Percentiles rank a stretch among this genome's conserved stretches.
Conservation (phyloP, 2,888 invertebrate species). For the Agonopterix heracliana region DNA sequence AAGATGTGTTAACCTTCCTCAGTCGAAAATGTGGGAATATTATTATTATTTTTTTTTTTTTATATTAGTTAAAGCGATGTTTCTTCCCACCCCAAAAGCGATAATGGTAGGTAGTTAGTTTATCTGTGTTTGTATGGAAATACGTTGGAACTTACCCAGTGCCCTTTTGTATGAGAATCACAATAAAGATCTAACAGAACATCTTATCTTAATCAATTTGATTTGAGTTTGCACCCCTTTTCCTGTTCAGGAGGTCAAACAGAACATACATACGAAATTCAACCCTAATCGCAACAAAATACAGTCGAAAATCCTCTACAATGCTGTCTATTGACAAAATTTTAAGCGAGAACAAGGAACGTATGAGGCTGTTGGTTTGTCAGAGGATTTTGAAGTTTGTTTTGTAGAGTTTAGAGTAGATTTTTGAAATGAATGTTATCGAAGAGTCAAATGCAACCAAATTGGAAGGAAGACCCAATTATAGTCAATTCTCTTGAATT, state of each 20-base stretch:
- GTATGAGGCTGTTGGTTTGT: slow-evolving; percentile 6
- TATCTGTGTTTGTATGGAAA: no score
- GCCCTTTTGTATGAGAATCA: no score
- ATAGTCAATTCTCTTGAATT: slow-evolving; percentile 54
- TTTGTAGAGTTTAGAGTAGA: slow-evolving; percentile 5
- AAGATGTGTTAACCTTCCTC: no score
- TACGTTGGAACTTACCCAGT: no score
- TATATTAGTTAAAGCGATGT: no score
- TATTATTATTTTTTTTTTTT: no score
- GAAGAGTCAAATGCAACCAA: slow-evolving; percentile 34
- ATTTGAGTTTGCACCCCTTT: slow-evolving; percentile 38
- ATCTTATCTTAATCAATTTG: slow-evolving; percentile 39
- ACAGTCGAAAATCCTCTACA: not conserved
- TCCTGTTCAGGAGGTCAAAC: slow-evolving; percentile 42
- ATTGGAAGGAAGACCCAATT: slow-evolving; percentile 58
- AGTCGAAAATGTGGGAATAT: no score
- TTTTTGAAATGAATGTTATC: slow-evolving; percentile 2
- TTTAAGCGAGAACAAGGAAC: slow-evolving; percentile 4
- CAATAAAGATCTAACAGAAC: slow-evolving; percentile 4
- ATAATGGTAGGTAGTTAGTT: no score
- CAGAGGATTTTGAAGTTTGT: slow-evolving; percentile 12
- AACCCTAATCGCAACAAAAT: not conserved
- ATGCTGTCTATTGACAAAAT: not conserved
- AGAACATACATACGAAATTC: slow-evolving; percentile 1
- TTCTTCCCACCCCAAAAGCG: no score